Base-by-base conservation (phyloP, 2,888 invertebrate genomes). In the Sympetrum striolatum region DNA sequence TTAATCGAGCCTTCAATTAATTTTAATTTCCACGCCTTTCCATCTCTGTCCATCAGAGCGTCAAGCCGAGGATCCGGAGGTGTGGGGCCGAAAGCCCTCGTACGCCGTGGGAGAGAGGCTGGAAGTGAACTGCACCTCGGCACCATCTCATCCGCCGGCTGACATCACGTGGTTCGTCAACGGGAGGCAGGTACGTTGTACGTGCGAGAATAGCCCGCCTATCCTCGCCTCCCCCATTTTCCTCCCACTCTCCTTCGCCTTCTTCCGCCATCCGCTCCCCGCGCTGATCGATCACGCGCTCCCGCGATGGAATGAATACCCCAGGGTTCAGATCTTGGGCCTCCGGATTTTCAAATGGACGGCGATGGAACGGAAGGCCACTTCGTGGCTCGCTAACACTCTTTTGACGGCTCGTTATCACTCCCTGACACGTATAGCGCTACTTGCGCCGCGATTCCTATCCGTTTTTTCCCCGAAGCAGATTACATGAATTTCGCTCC, bases 141-240 rank as follows among this genome's bases (percentile, higher is more conserved):
- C 81, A 35, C 90, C 90, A n/a, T 90, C 90, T 6, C 90, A 82
- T 18, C 90, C 90, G 1, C 64, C 81, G 44, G 90, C 90, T 8
- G 64, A 90, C 81, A 90, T 90, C 82, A 90, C 90, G 82, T 90
- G 90, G 90, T 60, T 90, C 81, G 81, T 90, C 90, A 90, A 90
- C 90, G 90, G 90, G n/a, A 81, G 81, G 53, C 81, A 81, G 90
- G 90, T 82, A 64, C 53, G 90, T 82, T 39, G 35, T 35, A 90
- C 81, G 81, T 39, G 44, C 81, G 44, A 48, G 60, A 58, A 79
- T 35, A 86, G 39, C 44, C 39, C 90, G n/a, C 39, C 39, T 73
- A 44, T 90, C 58, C 53, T 58, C 58, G 31, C 35, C 82, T 82
- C 31, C 82, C 5, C 80, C 82, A 37, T 25, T 81, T 14, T 25